A percentile compares a stretch with the other conserved stretches of the same genome.
Conservation (phyloP, 2,797 vertebrate genomes). For the Iguana delicatissima region DNA sequence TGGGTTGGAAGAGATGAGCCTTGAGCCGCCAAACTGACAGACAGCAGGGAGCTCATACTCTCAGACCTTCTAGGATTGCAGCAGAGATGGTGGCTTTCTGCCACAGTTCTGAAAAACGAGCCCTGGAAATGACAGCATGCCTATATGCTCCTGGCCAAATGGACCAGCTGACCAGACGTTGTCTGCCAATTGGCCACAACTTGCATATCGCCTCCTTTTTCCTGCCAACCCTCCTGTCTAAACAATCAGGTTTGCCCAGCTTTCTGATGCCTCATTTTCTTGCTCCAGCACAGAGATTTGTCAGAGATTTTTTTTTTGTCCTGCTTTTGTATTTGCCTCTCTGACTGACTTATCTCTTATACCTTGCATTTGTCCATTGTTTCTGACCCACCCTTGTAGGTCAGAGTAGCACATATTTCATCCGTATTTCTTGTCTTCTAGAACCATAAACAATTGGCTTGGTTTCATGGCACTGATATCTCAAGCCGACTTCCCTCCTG, state of each 20-base stretch:
- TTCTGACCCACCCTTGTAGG: not conserved
- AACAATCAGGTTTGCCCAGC: not conserved
- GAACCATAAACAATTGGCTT: not conserved
- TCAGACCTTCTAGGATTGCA: not conserved
- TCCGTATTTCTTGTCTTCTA: not conserved
- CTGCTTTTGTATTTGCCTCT: not conserved
- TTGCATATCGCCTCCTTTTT: not conserved
- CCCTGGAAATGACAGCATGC: not conserved
- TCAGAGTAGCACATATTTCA: not conserved
- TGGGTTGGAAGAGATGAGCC: not conserved
- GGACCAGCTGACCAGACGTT: not conserved
- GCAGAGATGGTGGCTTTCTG: slow-evolving; percentile 8
- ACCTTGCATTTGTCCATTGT: not conserved
- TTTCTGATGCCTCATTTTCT: not conserved
- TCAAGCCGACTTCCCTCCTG: not conserved
- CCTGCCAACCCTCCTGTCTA: not conserved
- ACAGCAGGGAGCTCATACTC: not conserved
- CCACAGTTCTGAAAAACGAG: not conserved
- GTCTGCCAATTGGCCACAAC: not conserved
- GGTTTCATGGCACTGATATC: not conserved
- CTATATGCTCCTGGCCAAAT: not conserved
- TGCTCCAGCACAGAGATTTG: not conserved
- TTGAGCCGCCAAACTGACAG: not conserved
- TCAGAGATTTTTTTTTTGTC: not conserved
- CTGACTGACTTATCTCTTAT: not conserved